Base-by-base conservation (phyloP, 2,888 invertebrate genomes). In the Caenorhabditis sulstoni region DNA sequence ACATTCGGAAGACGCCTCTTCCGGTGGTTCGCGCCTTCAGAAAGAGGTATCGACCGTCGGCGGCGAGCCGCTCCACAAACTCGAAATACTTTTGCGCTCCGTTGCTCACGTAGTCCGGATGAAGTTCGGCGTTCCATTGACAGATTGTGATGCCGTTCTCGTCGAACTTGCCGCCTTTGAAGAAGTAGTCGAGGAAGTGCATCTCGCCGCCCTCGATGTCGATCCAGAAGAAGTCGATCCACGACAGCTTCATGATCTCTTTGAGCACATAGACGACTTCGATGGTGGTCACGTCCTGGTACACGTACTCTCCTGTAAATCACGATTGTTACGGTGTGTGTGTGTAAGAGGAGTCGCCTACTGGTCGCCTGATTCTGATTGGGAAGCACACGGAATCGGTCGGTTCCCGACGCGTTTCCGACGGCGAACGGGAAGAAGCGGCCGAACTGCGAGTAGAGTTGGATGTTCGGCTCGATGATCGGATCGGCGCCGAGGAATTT, bases 401-500 rank as follows among this genome's bases (percentile, higher is more conserved):
- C 44, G 23, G 65, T 62, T 14, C 77, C 77, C 0, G 79, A 41
- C 8, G 61, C 7, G 14, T 20, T 57, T 5, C 76, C 71, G 29
- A 82, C 59, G 22, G 82, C 82, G 22, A 79, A 79, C 12, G 77
- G 77, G 59, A 74, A 76, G 59, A 66, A 79, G 23, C 49, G 55
- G 7, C 79, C 79, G 45, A 79, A 64, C 12, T 50, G 55, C 18
- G 76, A 57, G 55, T 79, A 82, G 23, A 79, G 37, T 41, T 70
- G 57, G 20, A 57, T 23, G 45, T 82, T 81, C 12, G 68, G 64
- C 49, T 75, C 76, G 20, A 65, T 71, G 7, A 81, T 81, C 20
- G 81, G 81, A 29, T 82, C 82, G 11, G 77, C 82, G 23, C 82
- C 79, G 35, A 64, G 62, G 57, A 81, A 75, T 18, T 57, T 62